Base-by-base conservation (phyloP, 2,113 vertebrate species). In the Polyodon spathula region DNA sequence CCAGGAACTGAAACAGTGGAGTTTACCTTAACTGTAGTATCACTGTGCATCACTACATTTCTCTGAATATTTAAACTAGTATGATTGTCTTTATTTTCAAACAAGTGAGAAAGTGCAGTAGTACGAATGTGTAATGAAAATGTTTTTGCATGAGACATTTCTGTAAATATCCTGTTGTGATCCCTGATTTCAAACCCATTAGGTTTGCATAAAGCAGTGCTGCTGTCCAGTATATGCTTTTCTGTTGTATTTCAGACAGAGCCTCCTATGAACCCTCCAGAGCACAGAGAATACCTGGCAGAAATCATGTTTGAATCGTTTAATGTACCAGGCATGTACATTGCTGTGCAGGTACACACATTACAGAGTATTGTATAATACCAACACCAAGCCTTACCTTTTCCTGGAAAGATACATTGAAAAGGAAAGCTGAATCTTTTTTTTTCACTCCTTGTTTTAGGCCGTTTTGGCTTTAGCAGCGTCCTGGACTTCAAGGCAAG, bases 281-380 rank as follows among this genome's bases (percentile, higher is more conserved):
- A 94, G 77, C 93, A 93, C 69, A 84, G 91, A 76, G 92, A 94
- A 15, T 93, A 93, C 62, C 85, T 93, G 63, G 91, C 91, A n/a
- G 92, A 94, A 74, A 90, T 94, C 61, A 93, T 93, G 91, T 94
- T 94, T 6, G 92, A 94, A 60, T 93, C 92, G 2, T 94, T 94
- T 75, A 93, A 89, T 52, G 82, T 93, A 11, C 92, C 91, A 48
- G 91, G 90, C 63, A 88, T 94, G 65, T 93, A 94, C 77, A 92
- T 92, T 51, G 92, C 92, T 40, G 92, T 94, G 62, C 92, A 94
- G 91, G 92, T 93, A 80, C 80, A 52, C 53, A 60, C 38, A 41
- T 55, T 41, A 27, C 27, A 27, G 27, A n/a, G 9, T 16, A 56
- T 58, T 51, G 43, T 37, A 40, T 61, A 27, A 59, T 44, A 5